Evolutionary conservation across 1,140 invertebrate genomes (phyloP).

Genomic region (Penaeus japonicus): DNA sequence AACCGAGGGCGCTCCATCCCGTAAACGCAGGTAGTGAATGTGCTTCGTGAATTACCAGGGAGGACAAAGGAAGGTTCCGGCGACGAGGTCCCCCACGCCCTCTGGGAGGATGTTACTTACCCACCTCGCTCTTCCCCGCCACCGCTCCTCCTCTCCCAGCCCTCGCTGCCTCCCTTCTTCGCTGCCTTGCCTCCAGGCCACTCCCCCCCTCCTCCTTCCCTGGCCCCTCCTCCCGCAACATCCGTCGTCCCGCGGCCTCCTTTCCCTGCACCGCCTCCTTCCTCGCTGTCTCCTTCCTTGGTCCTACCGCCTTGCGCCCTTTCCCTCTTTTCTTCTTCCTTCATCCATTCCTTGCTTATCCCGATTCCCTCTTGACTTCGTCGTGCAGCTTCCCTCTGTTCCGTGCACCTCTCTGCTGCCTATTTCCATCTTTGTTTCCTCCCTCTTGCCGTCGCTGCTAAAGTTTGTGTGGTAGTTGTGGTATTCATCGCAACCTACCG

Average conservation of each 20-base stretch:
- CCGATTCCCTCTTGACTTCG: background rate
- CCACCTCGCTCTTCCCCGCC: too few relatives aligned
- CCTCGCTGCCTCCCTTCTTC: too few relatives aligned
- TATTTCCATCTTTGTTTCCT: background rate
- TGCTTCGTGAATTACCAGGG: too few relatives aligned
- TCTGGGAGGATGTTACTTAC: too few relatives aligned
- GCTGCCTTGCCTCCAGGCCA: too few relatives aligned
- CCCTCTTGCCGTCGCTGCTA: background rate
- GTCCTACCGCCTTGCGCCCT: background rate
- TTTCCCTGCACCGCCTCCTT: background rate
- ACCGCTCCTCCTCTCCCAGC: too few relatives aligned
- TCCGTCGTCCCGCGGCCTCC: background rate
- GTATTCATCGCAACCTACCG: background rate
- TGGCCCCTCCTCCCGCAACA: background rate
- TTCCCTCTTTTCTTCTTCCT: background rate
- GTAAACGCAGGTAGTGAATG: too few relatives aligned
- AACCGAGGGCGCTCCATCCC: too few relatives aligned
- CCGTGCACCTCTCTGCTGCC: background rate
- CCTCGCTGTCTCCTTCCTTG: background rate
- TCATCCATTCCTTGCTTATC: background rate
- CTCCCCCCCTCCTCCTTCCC: too few relatives aligned
- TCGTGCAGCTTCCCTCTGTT: background rate
- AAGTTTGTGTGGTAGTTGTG: slow-evolving; percentile 3
- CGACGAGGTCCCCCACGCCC: too few relatives aligned
- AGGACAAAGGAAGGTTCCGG: too few relatives aligned